Evolutionary conservation across 2,888 invertebrate species (phyloP), one percentile per base, ranked within the genome.

Genomic region (Dyspetes luteomarginatus): DNA sequence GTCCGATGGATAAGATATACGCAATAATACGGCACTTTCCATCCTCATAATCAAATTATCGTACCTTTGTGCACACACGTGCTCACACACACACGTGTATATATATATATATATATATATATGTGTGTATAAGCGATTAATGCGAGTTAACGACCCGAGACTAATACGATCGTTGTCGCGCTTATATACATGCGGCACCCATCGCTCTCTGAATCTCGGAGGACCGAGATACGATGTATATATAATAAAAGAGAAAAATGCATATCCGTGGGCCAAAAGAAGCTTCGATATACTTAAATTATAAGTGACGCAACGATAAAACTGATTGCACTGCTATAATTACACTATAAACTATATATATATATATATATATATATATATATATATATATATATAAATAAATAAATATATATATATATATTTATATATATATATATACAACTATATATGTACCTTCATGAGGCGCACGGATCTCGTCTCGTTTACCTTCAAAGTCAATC

Each of bases 401-500:
- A 36, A 36, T 0, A 12, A 36, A 52, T 24, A 36, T 41, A 50
- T 67, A 67, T 50, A 50, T 7, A 26, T 50, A 48, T 64, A 64
- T 24, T 43, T 62, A 12, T 5, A 1, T 64, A 24, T 55, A 15
- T 28, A 52, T 52, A 36, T 48, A 17, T 48, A 60, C 24, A 45
- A 43, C n/a, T n/a, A n/a, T n/a, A n/a, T 58, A 58, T 41, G 56
- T 69, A 73, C 58, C 73, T 73, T 68, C 62, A 56, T 55, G 77
- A 79, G 72, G 55, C 60, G 55, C 56, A 81, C 78, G 64, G 77
- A 85, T 84, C 68, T 81, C 80, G 80, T 84, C 84, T 84, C 82
- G 86, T 83, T 86, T 85, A 86, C 86, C 86, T 86, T 86, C 86
- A 83, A 84, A 82, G 78, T 83, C 84, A 82, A 84, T 84, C 86